phyloP scores from a whole-genome alignment of 2,888 invertebrate species.

The Drosophila demipolita region DNA sequence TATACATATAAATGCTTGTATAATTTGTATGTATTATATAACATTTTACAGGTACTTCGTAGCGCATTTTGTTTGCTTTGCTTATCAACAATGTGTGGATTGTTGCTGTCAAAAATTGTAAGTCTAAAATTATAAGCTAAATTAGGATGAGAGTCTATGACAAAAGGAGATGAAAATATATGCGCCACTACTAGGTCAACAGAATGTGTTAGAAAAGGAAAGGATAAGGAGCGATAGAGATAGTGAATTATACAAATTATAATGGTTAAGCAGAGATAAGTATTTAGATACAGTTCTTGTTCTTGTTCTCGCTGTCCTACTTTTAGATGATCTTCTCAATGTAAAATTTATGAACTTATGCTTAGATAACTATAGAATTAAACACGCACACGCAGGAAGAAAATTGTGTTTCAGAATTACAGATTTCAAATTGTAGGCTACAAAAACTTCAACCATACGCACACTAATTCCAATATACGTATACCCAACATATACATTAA shows the following conservation, averaged over 20 bases:
- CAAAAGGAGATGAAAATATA: conserved; percentile 44
- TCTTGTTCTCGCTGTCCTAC: neutral
- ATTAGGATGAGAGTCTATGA: conserved; percentile 10
- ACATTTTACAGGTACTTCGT: conserved; percentile 80
- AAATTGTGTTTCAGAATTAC: neutral
- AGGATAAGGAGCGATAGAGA: neutral
- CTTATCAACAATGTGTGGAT: conserved; percentile 42
- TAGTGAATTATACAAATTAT: neutral
- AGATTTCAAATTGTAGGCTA: conserved; percentile 1
- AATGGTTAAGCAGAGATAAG: neutral
- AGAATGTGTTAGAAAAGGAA: conserved; percentile 5
- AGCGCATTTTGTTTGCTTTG: conserved; percentile 71
- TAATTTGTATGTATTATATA: conserved; percentile 36
- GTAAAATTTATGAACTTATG: conserved; percentile 6
- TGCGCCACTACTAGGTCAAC: conserved; percentile 56
- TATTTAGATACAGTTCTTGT: neutral
- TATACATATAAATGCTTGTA: neutral
- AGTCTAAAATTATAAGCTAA: conserved; percentile 66
- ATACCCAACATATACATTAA: conserved; percentile 12
- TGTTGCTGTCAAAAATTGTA: conserved; percentile 31
- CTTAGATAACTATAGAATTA: conserved; percentile 3
- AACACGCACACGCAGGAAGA: conserved; percentile 5
- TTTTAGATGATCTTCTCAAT: neutral
- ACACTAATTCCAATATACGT: conserved; percentile 6
- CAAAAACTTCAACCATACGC: conserved; percentile 35